Evolutionary conservation across 2,888 invertebrate genomes (phyloP).

Genomic region (Drosophila incognita): DNA sequence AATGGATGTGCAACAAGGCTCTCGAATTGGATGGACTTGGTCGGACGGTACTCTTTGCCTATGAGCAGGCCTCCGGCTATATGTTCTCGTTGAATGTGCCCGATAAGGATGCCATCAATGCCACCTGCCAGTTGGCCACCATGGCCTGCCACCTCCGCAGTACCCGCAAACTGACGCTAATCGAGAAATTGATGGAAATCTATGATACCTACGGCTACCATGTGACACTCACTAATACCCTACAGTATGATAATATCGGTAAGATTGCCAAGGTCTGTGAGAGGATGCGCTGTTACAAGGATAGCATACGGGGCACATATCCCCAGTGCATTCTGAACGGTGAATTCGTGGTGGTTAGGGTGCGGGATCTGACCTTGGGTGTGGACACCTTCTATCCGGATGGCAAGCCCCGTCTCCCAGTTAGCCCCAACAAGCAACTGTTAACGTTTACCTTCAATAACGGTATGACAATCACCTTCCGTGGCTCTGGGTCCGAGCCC

Average conservation of each 20-base stretch:
- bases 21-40: slow-evolving; percentile 89
- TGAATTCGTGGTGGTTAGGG: slow-evolving; percentile 88
- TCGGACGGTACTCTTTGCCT: slow-evolving; percentile 95
- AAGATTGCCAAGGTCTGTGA: slow-evolving; percentile 91
- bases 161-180: slow-evolving; percentile 87
- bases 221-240: slow-evolving; percentile 91
- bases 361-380: slow-evolving; percentile 95
- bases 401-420: slow-evolving; percentile 89
- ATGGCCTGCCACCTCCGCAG: slow-evolving; percentile 90
- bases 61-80: slow-evolving; percentile 99
- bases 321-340: slow-evolving; percentile 88
- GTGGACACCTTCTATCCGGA: slow-evolving; percentile 89
- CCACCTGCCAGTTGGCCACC: slow-evolving; percentile 92
- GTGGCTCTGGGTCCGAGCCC: slow-evolving; percentile 98
- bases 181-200: slow-evolving; percentile 89
- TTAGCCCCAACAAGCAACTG: slow-evolving; percentile 91
- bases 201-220: slow-evolving; percentile 96
- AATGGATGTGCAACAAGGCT: slow-evolving; percentile 98
- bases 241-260: slow-evolving; percentile 90
- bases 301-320: slow-evolving; percentile 87
- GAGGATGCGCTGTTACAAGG: slow-evolving; percentile 90
- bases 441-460: slow-evolving; percentile 95
- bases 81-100: slow-evolving; percentile 95
- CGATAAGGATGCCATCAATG: slow-evolving; percentile 98
- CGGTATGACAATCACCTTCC: slow-evolving; percentile 93